These are phyloP conservation scores for Coleophora deauratella DNA, from an alignment of 2,888 invertebrate genomes.

Conservation along the genomic window DNA sequence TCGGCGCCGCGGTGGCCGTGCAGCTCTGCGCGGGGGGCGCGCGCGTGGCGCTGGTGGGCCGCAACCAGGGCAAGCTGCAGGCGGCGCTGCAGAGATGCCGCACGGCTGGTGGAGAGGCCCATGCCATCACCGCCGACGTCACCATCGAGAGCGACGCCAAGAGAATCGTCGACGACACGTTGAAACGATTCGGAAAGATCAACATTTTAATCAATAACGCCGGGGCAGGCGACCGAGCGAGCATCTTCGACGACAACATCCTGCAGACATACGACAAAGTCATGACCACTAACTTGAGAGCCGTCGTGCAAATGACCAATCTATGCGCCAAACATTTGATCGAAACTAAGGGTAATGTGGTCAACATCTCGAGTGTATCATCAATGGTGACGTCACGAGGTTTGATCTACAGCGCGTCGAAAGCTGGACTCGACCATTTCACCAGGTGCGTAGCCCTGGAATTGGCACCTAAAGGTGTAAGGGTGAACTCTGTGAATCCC, in stretches of 20 bases:
- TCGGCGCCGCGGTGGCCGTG: slow-evolving; percentile 75
- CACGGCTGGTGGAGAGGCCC: slow-evolving; percentile 10
- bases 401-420: slow-evolving; percentile 39
- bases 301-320: slow-evolving; percentile 15
- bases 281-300: slow-evolving; percentile 18
- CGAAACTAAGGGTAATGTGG: slow-evolving; percentile 18
- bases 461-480: slow-evolving; percentile 54
- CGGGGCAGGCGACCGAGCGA: slow-evolving; percentile 8
- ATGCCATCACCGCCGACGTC: slow-evolving; percentile 17
- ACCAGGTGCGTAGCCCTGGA: slow-evolving; percentile 66
- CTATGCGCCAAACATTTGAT: slow-evolving; percentile 17
- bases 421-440: slow-evolving; percentile 20
- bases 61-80: slow-evolving; percentile 19
- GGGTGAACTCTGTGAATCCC: slow-evolving; percentile 32
- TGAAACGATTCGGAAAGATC: slow-evolving; percentile 18
- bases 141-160: slow-evolving; percentile 13
- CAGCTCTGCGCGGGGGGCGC: slow-evolving; percentile 54
- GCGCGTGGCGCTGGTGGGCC: slow-evolving; percentile 17
- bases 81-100: slow-evolving; percentile 14
- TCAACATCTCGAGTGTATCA: slow-evolving; percentile 20
- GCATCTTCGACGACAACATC: slow-evolving; percentile 6
- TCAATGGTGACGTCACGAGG: slow-evolving; percentile 26
- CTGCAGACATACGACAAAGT: slow-evolving; percentile 16
- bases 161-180: slow-evolving; percentile 14
- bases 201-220: slow-evolving; percentile 24